These are phyloP conservation scores for Epinephelus awoara DNA, from an alignment of 2,797 vertebrate genomes.

Conservation along the genomic window DNA sequence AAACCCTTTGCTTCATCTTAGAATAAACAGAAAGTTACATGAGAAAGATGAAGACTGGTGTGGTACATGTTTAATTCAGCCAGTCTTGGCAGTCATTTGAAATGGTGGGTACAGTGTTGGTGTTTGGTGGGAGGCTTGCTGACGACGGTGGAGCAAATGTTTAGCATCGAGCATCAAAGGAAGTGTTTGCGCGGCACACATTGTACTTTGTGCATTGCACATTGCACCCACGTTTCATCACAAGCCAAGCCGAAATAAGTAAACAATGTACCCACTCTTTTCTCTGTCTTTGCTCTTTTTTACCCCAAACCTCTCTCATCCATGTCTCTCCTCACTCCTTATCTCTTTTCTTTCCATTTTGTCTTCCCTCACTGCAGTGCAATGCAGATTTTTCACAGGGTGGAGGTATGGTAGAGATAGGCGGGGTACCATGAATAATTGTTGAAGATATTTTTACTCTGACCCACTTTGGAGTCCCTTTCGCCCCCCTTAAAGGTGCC, in stretches of 20 bases:
- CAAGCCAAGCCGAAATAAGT: slow-evolving; percentile 69
- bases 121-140: slow-evolving; percentile 70
- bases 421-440: slow-evolving; percentile 88
- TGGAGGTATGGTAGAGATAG: slow-evolving; percentile 78
- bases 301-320: slow-evolving; percentile 30
- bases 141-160: slow-evolving; percentile 58
- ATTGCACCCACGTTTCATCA: slow-evolving; percentile 78
- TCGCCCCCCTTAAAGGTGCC: slow-evolving; percentile 85
- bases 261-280: slow-evolving; percentile 51
- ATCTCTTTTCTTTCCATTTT: slow-evolving; percentile 61
- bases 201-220: slow-evolving; percentile 55
- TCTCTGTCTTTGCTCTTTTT: slow-evolving; percentile 45
- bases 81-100: slow-evolving; percentile 45
- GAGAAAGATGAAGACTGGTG: slow-evolving; percentile 32
- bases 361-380: slow-evolving; percentile 80
- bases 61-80: slow-evolving; percentile 55
- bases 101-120: slow-evolving; percentile 56
- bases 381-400: slow-evolving; percentile 82
- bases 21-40: slow-evolving; percentile 42
- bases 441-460: slow-evolving; percentile 90
- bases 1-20: slow-evolving; percentile 41
- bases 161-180: slow-evolving; percentile 52
- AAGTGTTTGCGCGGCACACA: slow-evolving; percentile 58
- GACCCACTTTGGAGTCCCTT: slow-evolving; percentile 87
- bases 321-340: not conserved